phyloP scores from a whole-genome alignment of 2,888 invertebrate species.

The Mycogona germanica region DNA sequence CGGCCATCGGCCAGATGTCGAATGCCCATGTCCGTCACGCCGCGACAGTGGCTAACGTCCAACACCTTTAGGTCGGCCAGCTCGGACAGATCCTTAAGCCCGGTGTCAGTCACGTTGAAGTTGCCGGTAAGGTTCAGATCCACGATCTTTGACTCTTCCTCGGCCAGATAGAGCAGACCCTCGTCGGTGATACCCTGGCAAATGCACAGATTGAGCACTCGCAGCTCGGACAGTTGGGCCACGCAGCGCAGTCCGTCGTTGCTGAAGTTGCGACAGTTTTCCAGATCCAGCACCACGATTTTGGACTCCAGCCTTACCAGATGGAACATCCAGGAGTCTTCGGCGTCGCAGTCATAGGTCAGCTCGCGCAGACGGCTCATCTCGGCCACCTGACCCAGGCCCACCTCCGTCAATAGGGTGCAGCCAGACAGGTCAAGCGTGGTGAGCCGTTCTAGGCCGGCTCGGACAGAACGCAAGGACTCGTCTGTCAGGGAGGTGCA shows the following conservation, averaged over 20 bases:
- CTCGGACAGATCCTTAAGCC: too few species aligned
- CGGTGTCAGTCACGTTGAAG: constrained; percentile 80
- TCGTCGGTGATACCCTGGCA: constrained; percentile 90
- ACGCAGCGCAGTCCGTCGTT: constrained; percentile 80
- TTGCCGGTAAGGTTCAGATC: constrained; percentile 84
- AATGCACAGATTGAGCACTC: constrained; percentile 75
- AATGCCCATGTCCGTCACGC: constrained; percentile 83
- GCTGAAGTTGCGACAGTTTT: too few species aligned
- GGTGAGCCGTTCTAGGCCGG: constrained; percentile 62
- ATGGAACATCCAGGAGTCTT: constrained; percentile 70
- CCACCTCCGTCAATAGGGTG: constrained; percentile 85
- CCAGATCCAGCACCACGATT: too few species aligned
- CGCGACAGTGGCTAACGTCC: constrained; percentile 84
- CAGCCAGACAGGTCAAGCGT: constrained; percentile 89
- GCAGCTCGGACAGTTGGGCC: constrained; percentile 67
- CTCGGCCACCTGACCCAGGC: constrained; percentile 72
- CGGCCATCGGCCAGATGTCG: constrained; percentile 85
- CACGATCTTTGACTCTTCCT: constrained; percentile 66
- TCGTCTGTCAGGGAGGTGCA: constrained; percentile 90
- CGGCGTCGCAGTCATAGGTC: too few species aligned
- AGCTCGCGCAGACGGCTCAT: constrained; percentile 72
- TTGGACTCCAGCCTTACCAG: constrained; percentile 71
- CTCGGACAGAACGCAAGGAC: constrained; percentile 69
- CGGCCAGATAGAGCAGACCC: constrained; percentile 82
- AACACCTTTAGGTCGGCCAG: too few species aligned